Base-by-base conservation (phyloP, 1,140 invertebrate genomes). In the Sipha flava region DNA sequence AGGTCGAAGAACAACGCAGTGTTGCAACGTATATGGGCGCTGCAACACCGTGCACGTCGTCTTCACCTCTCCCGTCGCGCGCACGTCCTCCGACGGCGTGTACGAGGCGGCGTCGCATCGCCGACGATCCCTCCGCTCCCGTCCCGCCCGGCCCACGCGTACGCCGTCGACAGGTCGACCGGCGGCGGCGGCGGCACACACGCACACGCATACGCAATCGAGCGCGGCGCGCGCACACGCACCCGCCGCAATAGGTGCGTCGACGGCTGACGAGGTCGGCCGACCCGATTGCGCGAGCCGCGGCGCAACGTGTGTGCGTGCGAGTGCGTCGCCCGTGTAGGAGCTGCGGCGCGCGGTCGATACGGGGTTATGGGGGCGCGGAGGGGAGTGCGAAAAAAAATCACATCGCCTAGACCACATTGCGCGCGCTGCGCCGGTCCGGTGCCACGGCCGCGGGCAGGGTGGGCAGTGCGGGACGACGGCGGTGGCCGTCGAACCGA, bases 1-100 rank as follows among this genome's bases (percentile, higher is more conserved):
- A 75, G 72, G 72, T 52, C 72, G 72, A 75, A n/a, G n/a, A n/a
- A n/a, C n/a, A n/a, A 75, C 47, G 72, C 72, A 75, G 72, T 75
- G 72, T 75, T 75, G 72, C 72, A 75, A 49, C 72, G 45, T 75
- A 31, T 75, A 75, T 29, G 72, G 47, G n/a, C 72, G 31, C 72
- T 75, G 72, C 72, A 75, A 52, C 72, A 75, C 47, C 72, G 72
- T 75, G 72, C 68, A 72, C 26, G 45, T 34, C 16, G n/a, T n/a
- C n/a, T n/a, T n/a, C n/a, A n/a, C n/a, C n/a, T n/a, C n/a, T n/a
- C n/a, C n/a, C n/a, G n/a, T n/a, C n/a, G n/a, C n/a, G n/a, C n/a
- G n/a, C n/a, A n/a, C n/a, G n/a, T n/a, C n/a, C n/a, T n/a, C n/a
- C n/a, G n/a, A n/a, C n/a, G n/a, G n/a, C n/a, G n/a, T n/a, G n/a